phyloP scores from a whole-genome alignment of 2,888 invertebrate species.

The Holacanthella duospinosa region DNA sequence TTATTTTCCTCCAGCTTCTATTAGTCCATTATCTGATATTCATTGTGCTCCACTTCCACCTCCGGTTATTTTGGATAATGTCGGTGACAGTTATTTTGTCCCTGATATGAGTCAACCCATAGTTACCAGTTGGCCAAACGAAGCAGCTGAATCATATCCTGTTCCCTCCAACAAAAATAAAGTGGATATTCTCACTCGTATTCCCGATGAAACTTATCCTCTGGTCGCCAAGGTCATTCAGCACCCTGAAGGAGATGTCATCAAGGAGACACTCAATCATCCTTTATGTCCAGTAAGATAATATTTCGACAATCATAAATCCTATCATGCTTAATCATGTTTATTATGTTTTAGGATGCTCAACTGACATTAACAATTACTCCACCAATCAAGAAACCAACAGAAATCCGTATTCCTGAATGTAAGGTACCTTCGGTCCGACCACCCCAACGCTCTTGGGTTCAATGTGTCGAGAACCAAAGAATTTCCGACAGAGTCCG shows the following conservation, averaged over 20 bases:
- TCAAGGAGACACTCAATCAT: background rate
- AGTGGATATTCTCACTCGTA: background rate
- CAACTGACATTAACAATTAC: constrained; percentile 11
- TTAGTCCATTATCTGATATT: background rate
- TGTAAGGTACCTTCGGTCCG: constrained; percentile 16
- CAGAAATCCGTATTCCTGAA: constrained; percentile 13
- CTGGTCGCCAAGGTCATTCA: background rate
- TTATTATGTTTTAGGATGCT: constrained; percentile 12
- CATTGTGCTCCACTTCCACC: background rate
- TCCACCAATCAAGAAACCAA: constrained; percentile 7
- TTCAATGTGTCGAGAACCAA: constrained; percentile 32
- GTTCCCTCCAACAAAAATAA: background rate
- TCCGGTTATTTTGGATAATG: background rate
- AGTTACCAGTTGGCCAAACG: background rate
- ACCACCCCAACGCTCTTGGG: constrained; percentile 27
- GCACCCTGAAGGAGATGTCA: background rate
- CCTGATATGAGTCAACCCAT: background rate
- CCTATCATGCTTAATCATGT: background rate
- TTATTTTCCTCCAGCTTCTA: background rate
- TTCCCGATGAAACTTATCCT: background rate
- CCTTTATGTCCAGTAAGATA: background rate
- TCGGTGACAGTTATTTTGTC: background rate
- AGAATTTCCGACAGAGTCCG: constrained; percentile 33
- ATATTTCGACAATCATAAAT: background rate
- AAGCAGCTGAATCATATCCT: background rate